These are phyloP conservation scores for Fragum whitleyi DNA, from an alignment of 2,888 invertebrate species.

Conservation along the genomic window DNA sequence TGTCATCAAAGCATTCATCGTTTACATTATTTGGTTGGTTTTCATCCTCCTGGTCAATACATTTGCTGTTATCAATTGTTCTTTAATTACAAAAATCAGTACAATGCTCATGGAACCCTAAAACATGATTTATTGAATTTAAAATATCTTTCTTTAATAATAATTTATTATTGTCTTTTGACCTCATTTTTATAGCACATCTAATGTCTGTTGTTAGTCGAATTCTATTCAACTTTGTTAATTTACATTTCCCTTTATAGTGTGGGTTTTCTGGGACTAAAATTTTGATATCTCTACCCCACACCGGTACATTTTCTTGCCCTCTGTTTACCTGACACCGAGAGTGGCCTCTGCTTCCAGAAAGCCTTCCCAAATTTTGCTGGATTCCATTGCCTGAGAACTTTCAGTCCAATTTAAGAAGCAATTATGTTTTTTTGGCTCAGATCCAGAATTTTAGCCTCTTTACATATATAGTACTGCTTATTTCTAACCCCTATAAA, in stretches of 20 bases:
- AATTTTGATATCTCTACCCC: slow-evolving; percentile 41
- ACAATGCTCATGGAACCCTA: slow-evolving; percentile 49
- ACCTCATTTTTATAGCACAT: slow-evolving; percentile 57
- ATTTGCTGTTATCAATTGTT: not conserved
- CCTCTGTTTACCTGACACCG: slow-evolving; percentile 45
- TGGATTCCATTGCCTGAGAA: slow-evolving; percentile 55
- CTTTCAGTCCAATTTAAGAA: slow-evolving; percentile 54
- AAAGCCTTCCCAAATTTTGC: slow-evolving; percentile 57
- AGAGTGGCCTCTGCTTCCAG: slow-evolving; percentile 29
- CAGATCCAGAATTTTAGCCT: slow-evolving; percentile 18
- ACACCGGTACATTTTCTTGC: slow-evolving; percentile 38
- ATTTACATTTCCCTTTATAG: slow-evolving; percentile 43
- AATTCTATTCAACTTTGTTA: slow-evolving; percentile 20
- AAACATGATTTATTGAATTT: slow-evolving; percentile 54
- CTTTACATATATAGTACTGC: slow-evolving; percentile 36
- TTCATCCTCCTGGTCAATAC: not conserved
- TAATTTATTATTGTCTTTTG: slow-evolving; percentile 10
- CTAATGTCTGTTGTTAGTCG: slow-evolving; percentile 40
- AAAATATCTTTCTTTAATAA: slow-evolving; percentile 47
- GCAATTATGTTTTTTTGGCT: slow-evolving; percentile 42
- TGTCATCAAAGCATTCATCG: slow-evolving; percentile 8
- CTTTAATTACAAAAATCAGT: slow-evolving; percentile 45
- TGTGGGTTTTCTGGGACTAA: slow-evolving; percentile 32
- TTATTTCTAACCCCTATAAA: slow-evolving; percentile 44
- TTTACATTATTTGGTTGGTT: not conserved